Percentiles rank a stretch among this genome's conserved stretches.
phyloP scores from a whole-genome alignment of 64 coral and sea anemone species.

The Trachythela sp. region DNA sequence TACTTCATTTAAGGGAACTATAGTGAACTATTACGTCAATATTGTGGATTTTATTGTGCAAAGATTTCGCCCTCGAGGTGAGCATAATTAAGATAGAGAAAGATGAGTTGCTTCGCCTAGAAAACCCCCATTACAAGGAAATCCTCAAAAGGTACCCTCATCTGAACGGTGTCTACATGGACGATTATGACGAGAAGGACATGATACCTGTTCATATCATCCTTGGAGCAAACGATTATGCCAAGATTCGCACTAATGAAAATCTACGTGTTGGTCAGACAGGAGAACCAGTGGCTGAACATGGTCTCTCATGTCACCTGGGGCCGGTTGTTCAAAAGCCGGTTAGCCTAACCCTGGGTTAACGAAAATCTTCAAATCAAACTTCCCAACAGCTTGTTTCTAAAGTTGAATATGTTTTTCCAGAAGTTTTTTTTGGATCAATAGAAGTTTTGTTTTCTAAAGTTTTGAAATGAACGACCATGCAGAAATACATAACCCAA shows the following conservation, averaged over 20 bases:
- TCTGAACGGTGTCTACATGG: neutral
- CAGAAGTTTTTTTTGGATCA: no score
- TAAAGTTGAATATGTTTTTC: no score
- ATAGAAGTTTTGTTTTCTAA: no score
- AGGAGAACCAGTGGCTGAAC: slow-evolving; percentile 3
- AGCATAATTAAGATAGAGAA: neutral
- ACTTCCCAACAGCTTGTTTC: no score
- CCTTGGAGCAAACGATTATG: neutral
- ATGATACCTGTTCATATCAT: neutral
- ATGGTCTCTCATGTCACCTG: slow-evolving; percentile 19
- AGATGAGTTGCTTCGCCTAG: neutral
- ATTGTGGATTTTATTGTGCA: no score
- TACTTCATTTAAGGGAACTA: no score
- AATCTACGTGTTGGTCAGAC: neutral
- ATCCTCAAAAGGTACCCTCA: neutral
- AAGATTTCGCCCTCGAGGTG: neutral
- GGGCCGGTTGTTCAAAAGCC: no score
- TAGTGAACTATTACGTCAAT: no score
- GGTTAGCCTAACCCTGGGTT: no score
- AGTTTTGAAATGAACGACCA: no score
- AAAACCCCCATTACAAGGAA: slow-evolving; percentile 4
- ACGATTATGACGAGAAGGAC: neutral
- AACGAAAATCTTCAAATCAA: no score
- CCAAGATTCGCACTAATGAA: neutral
- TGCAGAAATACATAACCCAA: no score